phyloP scores from a whole-genome alignment of 2,888 invertebrate genomes.

The Morpho achilles region DNA sequence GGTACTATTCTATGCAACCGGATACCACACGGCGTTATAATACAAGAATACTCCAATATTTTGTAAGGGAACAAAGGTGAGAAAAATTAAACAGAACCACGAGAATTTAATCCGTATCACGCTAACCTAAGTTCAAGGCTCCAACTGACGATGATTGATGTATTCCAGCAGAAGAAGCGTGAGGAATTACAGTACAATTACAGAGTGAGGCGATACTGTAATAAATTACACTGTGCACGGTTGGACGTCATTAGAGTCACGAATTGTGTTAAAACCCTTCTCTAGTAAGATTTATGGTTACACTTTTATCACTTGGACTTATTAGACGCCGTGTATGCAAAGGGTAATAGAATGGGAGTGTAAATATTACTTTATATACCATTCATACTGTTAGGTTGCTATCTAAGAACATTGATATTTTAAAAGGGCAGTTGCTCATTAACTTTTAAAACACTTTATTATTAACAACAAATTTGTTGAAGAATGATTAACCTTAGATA shows the following conservation, averaged over 20 bases:
- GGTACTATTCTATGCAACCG: too few relatives aligned
- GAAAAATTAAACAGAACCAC: not conserved
- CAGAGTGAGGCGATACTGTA: conserved; percentile 30
- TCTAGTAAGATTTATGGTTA: conserved; percentile 53
- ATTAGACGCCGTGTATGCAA: conserved; percentile 24
- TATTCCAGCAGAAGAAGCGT: conserved; percentile 26
- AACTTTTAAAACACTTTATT: too few relatives aligned
- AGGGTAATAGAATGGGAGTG: conserved; percentile 28
- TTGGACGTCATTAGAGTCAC: conserved; percentile 60
- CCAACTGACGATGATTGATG: conserved; percentile 28
- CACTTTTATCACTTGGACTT: conserved; percentile 36
- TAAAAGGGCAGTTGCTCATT: too few relatives aligned
- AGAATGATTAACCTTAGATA: too few relatives aligned
- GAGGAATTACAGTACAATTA: conserved; percentile 41
- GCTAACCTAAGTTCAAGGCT: conserved; percentile 19
- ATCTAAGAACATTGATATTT: too few relatives aligned
- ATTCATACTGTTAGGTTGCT: too few relatives aligned
- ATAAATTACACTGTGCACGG: conserved; percentile 51
- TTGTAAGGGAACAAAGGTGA: not conserved
- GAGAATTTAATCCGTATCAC: conserved; percentile 2
- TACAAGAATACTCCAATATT: too few relatives aligned
- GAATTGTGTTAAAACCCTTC: conserved; percentile 58
- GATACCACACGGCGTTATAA: too few relatives aligned
- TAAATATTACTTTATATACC: too few relatives aligned
- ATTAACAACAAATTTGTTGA: too few relatives aligned